These are phyloP conservation scores for Lichenostomus cassidix DNA, from an alignment of 2,113 vertebrate species.

Conservation along the genomic window DNA sequence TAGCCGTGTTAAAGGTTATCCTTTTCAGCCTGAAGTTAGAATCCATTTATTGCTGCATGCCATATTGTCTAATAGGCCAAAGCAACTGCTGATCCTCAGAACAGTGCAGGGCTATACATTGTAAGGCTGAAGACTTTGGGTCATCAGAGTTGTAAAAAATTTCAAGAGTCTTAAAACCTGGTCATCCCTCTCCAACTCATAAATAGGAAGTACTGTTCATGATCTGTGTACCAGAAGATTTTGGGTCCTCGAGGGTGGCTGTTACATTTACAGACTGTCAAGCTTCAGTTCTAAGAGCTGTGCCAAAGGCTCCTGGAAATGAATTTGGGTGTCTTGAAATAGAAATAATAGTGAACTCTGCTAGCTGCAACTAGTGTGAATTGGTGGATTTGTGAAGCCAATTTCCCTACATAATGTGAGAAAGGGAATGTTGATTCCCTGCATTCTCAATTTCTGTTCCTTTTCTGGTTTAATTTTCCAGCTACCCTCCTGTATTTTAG, in stretches of 20 bases:
- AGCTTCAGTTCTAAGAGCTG: too few relatives aligned
- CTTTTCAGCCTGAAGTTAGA: neutral
- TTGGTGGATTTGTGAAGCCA: neutral
- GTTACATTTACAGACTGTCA: too few relatives aligned
- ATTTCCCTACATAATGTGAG: neutral
- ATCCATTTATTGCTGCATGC: neutral
- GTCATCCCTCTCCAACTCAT: too few relatives aligned
- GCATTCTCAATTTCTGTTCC: neutral
- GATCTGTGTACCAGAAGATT: too few relatives aligned
- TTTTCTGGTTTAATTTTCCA: neutral
- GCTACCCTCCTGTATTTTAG: neutral
- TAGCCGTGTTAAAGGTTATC: neutral
- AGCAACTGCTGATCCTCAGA: neutral
- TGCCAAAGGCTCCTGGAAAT: too few relatives aligned
- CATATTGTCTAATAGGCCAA: neutral
- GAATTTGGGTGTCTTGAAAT: too few relatives aligned
- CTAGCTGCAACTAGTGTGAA: neutral
- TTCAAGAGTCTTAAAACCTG: neutral
- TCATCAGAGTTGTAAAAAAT: neutral
- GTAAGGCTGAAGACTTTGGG: neutral
- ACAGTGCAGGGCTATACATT: rapidly evolving
- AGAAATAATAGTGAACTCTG: neutral
- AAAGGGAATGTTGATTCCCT: neutral
- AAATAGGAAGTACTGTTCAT: too few relatives aligned
- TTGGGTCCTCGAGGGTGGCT: too few relatives aligned